phyloP scores from a whole-genome alignment of 2,888 invertebrate species.

The Fragum fragum region DNA sequence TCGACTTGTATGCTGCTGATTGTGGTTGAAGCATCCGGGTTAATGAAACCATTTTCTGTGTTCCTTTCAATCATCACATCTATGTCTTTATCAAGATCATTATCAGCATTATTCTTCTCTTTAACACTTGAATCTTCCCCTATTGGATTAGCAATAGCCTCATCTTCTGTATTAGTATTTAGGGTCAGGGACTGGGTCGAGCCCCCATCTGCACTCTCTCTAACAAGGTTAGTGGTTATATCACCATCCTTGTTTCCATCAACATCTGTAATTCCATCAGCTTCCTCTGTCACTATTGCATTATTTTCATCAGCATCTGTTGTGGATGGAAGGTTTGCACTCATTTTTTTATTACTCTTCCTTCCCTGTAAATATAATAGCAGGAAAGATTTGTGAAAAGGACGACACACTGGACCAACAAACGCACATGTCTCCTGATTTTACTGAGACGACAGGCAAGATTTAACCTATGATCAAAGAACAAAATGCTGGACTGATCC shows the following conservation, averaged over 20 bases:
- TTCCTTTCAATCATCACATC: constrained; percentile 57
- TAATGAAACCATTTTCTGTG: constrained; percentile 46
- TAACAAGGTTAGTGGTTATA: constrained; percentile 1
- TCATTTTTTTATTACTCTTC: background rate
- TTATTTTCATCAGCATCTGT: background rate
- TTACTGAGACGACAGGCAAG: too few relatives aligned
- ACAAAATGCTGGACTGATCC: too few relatives aligned
- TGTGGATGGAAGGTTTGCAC: background rate
- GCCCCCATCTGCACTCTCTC: constrained; percentile 47
- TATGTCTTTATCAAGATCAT: constrained; percentile 59
- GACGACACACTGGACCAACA: too few relatives aligned
- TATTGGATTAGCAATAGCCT: background rate
- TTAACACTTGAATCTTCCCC: constrained; percentile 39
- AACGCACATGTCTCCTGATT: too few relatives aligned
- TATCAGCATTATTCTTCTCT: constrained; percentile 31
- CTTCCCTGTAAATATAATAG: background rate
- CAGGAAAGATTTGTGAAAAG: too few relatives aligned
- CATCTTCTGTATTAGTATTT: background rate
- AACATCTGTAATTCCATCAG: background rate
- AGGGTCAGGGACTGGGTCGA: constrained; percentile 15
- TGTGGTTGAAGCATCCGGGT: constrained; percentile 45
- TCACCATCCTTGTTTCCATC: constrained; percentile 8
- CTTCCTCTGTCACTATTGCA: background rate
- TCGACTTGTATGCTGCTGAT: constrained; percentile 43
- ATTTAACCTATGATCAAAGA: too few relatives aligned